A percentile compares a stretch with the other conserved stretches of the same genome.
Conservation (phyloP, 2,113 vertebrate species). For the Noctilio leporinus region DNA sequence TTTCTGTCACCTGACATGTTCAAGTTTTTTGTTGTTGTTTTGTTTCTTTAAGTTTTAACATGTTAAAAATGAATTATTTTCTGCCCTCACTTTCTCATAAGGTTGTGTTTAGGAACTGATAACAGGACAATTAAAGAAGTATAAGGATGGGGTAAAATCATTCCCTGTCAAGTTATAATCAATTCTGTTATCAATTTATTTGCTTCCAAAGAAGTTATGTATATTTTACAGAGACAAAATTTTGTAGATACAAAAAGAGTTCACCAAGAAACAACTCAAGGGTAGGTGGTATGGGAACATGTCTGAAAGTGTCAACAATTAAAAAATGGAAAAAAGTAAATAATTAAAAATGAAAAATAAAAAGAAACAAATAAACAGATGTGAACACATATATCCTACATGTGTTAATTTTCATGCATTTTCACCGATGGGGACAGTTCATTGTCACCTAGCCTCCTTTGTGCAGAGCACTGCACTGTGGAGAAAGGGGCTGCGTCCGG, state of each 20-base stretch:
- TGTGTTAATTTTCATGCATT: not conserved
- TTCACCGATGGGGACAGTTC: not conserved
- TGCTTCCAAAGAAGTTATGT: not conserved
- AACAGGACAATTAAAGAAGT: not conserved
- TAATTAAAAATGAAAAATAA: too few species aligned
- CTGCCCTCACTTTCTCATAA: not conserved
- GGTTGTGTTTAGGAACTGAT: not conserved
- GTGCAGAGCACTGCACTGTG: not conserved
- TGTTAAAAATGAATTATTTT: conserved; percentile 13
- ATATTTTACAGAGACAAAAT: not conserved
- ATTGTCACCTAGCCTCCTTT: not conserved
- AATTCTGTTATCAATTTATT: not conserved
- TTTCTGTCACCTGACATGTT: not conserved
- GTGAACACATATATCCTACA: not conserved
- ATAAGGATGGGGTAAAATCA: not conserved
- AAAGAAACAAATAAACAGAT: not conserved
- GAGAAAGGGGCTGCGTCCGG: not conserved
- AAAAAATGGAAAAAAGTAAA: too few species aligned
- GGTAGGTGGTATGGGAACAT: too few species aligned
- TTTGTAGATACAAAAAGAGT: not conserved
- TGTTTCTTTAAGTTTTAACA: not conserved
- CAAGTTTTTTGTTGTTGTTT: not conserved
- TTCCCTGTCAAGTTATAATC: not conserved
- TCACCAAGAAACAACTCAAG: not conserved
- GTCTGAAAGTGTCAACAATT: too few species aligned